Conservation (phyloP, 2,888 invertebrate species). For the Sinodicranocentrus sp. region DNA sequence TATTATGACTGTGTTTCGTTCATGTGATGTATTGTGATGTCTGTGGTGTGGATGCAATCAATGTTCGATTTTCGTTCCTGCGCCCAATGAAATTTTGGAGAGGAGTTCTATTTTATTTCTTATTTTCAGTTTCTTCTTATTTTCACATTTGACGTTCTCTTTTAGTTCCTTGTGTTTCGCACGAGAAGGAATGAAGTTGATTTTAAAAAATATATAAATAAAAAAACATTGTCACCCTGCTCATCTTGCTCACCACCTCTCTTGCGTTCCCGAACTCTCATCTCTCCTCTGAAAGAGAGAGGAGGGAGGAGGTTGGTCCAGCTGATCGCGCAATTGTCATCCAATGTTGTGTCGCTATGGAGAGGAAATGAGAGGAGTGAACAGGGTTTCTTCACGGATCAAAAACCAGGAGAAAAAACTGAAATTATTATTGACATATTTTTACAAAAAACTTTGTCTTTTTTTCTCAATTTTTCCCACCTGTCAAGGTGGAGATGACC, state of each 20-base stretch:
- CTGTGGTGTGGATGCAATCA: constrained; percentile 37
- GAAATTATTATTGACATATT: neutral
- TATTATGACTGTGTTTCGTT: neutral
- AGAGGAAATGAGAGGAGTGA: constrained; percentile 62
- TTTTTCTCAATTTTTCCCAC: too few species aligned
- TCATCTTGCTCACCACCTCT: constrained; percentile 57
- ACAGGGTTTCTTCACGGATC: constrained; percentile 43
- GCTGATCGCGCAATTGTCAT: neutral
- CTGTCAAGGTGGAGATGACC: constrained; percentile 90
- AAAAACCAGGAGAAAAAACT: neutral
- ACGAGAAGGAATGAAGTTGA: too few species aligned
- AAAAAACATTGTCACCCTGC: too few species aligned
- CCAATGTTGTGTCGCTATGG: neutral
- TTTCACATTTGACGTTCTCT: too few species aligned
- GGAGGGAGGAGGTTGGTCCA: too few species aligned
- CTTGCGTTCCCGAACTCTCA: constrained; percentile 18
- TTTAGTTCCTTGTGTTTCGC: too few species aligned
- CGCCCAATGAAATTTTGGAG: too few species aligned
- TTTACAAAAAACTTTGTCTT: too few species aligned
- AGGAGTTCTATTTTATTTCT: too few species aligned
- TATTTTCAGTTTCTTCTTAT: too few species aligned
- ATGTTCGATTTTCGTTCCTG: constrained; percentile 16
- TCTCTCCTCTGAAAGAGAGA: too few species aligned
- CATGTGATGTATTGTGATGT: constrained; percentile 33
- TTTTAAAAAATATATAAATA: too few species aligned